These are phyloP conservation scores for Hyphantria cunea DNA, from an alignment of 1,140 invertebrate genomes.

Conservation along the genomic window DNA sequence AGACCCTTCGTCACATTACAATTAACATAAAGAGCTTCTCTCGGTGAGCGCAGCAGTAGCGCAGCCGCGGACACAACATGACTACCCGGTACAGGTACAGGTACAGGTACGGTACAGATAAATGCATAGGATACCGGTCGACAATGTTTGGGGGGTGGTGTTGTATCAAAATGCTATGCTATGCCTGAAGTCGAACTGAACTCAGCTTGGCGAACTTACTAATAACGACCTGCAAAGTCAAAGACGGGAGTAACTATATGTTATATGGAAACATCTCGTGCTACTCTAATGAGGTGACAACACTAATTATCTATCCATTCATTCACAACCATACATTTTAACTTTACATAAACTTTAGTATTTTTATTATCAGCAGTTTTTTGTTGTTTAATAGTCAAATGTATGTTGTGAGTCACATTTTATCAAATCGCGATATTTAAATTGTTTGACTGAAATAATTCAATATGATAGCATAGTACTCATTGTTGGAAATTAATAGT, in stretches of 20 bases:
- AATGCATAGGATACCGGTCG: slow-evolving; percentile 68
- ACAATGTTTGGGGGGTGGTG: slow-evolving; percentile 53
- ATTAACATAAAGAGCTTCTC: slow-evolving; percentile 45
- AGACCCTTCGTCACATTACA: slow-evolving; percentile 48
- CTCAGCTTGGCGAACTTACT: slow-evolving; percentile 73
- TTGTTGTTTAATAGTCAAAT: too few relatives aligned
- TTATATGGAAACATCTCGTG: slow-evolving; percentile 24
- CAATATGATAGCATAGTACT: too few relatives aligned
- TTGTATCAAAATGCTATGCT: slow-evolving; percentile 67
- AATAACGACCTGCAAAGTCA: slow-evolving; percentile 82
- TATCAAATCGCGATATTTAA: too few relatives aligned
- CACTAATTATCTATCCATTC: slow-evolving; percentile 15
- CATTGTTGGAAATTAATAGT: too few relatives aligned
- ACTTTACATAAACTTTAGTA: too few relatives aligned
- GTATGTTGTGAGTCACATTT: too few relatives aligned
- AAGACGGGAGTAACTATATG: slow-evolving; percentile 74
- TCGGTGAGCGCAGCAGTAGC: slow-evolving; percentile 7
- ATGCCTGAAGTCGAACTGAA: slow-evolving; percentile 51
- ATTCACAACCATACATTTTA: slow-evolving; percentile 7
- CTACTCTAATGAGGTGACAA: slow-evolving; percentile 13
- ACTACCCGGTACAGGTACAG: slow-evolving; percentile 43
- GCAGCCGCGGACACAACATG: slow-evolving; percentile 36
- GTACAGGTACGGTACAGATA: slow-evolving; percentile 66
- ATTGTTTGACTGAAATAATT: too few relatives aligned
- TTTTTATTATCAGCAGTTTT: too few relatives aligned